Base-by-base conservation (phyloP, 2,797 vertebrate genomes). In the Halcyon leucocephala region DNA sequence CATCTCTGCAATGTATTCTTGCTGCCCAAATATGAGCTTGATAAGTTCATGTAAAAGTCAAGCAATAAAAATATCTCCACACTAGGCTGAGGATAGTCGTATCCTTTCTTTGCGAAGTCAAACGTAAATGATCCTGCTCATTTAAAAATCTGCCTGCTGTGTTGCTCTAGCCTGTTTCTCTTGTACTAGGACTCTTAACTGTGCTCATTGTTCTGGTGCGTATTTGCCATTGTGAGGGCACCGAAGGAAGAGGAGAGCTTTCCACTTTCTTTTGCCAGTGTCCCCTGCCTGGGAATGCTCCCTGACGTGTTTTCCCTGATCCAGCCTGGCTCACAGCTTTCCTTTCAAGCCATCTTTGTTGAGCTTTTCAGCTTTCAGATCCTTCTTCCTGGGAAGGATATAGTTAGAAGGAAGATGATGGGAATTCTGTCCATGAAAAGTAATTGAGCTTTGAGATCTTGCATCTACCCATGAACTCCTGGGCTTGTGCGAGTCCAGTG, bases 41-140 rank as follows among this genome's bases (percentile, higher is more conserved):
- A 72, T 86, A 95, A 77, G 93, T 90, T 96, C 94, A 70, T 80
- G 72, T 73, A 95, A 89, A 97, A 97, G 96, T 96, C 96, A 95
- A 86, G 72, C 87, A 92, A 96, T 95, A 90, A 91, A 95, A 97
- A 95, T 92, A 84, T 71, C 92, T 67, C 72, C 77, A 82, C 87
- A 60, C 95, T 77, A 84, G 93, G 84, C 73, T 96, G 92, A 95
- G 93, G 76, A 60, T 37, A 93, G 90, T 92, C 64, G 89, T 81
- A 96, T 51, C 89, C 86, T 93, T 85, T 93, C 78, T 90, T 83
- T 97, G 57, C 6, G 0, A 80, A 95, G 97, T 95, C 90, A 95
- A 96, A 96, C 96, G 95, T 26, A 95, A 97, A 95, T 90, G 95
- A 96, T 94, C 61, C 92, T 90, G 61, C 94, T 93, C 91, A 90